Base-by-base conservation (phyloP, 2,888 invertebrate genomes). In the Fragum sueziense region DNA sequence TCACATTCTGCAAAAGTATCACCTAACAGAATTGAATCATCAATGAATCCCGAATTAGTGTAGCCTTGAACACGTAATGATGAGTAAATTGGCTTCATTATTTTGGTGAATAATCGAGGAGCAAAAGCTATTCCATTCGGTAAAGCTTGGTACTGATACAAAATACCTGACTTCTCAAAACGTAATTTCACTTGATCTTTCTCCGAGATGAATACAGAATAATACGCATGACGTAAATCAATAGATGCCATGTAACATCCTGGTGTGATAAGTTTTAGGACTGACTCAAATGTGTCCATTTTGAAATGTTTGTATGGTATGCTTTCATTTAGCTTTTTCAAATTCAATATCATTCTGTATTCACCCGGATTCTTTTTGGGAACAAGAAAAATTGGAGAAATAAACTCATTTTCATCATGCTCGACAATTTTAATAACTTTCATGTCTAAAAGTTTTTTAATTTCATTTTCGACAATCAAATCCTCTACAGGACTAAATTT, bases 41-140 rank as follows among this genome's bases (percentile, higher is more conserved):
- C 86, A 20, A 85, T 84, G 61, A 79, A 87, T 20, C 77, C 78
- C 27, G 73, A 71, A 69, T 72, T 82, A n/a, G 61, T 33, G 41
- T 72, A 57, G 6, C 85, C 85, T 22, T 34, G 52, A 9, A 67
- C 51, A 27, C 84, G 41, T 14, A 84, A 57, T 17, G 34, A 34
- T 17, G 84, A 78, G 74, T 78, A 81, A 31, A 85, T 77, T 62
- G 81, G 81, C 52, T 11, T 82, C 85, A 72, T 74, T 62, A 25
- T 73, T 76, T 79, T 85, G n/a, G 83, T 87, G 52, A 87, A 87
- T n/a, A 75, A 65, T 72, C 79, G 57, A 3, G 81, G 86, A 25
- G 84, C 84, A 51, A 61, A 80, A 33, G 76, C 51, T 25, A 85
- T 51, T 9, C 85, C 85, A 76, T 78, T 79, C 17, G 83, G 84